Conservation (phyloP, 1,140 invertebrate species). For the Ips nitidus region DNA sequence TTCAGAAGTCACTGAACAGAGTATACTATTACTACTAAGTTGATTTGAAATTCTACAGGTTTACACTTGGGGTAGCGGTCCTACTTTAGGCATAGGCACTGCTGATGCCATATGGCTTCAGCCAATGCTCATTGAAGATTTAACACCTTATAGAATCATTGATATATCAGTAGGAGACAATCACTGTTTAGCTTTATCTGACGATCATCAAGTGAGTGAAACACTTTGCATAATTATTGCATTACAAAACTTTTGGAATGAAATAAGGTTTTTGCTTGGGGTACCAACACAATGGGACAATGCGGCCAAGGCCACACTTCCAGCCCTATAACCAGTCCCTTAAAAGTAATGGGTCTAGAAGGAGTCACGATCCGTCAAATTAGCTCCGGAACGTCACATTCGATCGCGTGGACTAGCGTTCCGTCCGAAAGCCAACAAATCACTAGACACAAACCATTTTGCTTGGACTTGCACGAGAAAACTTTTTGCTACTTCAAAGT, state of each 20-base stretch:
- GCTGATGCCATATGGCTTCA: conserved; percentile 59
- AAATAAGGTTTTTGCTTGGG: conserved; percentile 61
- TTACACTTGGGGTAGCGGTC: conserved; percentile 65
- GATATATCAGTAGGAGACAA: conserved; percentile 61
- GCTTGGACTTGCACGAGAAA: conserved; percentile 64
- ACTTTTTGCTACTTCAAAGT: conserved; percentile 55
- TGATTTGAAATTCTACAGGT: conserved; percentile 52
- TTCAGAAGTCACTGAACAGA: not conserved
- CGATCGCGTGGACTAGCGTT: conserved; percentile 67
- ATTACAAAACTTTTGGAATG: not conserved
- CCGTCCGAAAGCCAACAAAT: conserved; percentile 60
- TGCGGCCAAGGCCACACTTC: conserved; percentile 69
- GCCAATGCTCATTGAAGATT: conserved; percentile 55
- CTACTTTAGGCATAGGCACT: conserved; percentile 61
- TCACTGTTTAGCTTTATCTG: conserved; percentile 63
- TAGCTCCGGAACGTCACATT: conserved; percentile 66
- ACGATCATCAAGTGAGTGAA: conserved; percentile 51
- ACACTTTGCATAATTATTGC: not conserved
- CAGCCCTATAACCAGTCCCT: conserved; percentile 63
- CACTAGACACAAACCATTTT: conserved; percentile 62
- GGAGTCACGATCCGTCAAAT: conserved; percentile 63
- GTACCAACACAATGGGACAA: conserved; percentile 71
- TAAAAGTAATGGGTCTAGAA: conserved; percentile 63
- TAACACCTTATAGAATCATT: conserved; percentile 50
- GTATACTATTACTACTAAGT: not conserved